Evolutionary conservation across 2,797 vertebrate genomes (phyloP), one percentile per base, ranked within the genome.

Genomic region (Epinephelus malabaricus): DNA sequence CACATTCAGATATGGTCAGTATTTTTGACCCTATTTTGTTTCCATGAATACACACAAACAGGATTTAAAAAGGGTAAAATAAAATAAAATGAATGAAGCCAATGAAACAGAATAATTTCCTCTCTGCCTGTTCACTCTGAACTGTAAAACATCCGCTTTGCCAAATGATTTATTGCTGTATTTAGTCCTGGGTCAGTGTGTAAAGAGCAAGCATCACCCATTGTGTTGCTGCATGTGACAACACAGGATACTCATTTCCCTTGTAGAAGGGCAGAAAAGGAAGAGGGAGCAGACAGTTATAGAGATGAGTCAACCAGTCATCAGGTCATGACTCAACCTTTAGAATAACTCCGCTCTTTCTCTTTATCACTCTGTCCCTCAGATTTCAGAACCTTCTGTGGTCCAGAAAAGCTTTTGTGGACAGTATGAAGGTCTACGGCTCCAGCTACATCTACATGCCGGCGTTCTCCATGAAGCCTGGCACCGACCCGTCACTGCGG

Each of bases 361-460:
- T 55, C 6, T 13, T 11, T 17, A 4, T 56, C 62, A 1, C 38
- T 60, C 18, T 21, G 13, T 46, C 40, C 25, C 54, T 71, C 73
- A 99, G 98, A 84, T 99, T 98, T 91, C 97, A 98, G 94, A 98
- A 97, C 70, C 95, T 99, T 3, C 93, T 99, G 40, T 98, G 97
- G 98, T 99, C 98, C 3, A 95, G 98, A 45, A 98, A 97, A 85
- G 88, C 94, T 0, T 99, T 99, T 67, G 97, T 99, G 85, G 97
- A 99, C 54, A 97, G 93, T 0, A 96, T 99, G 93, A 97, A 97
- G 91, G 95, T 94, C 4, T 99, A 99, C 38, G 97, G 97, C 79
- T 95, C 95, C 69, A 97, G 98, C 92, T 99, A 96, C 88, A 94
- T 99, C 88, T 99, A 99, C 91, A 98, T 99, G 97, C 98, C 98